These are phyloP conservation scores for Aspidoscelis tigris DNA, from an alignment of 2,113 vertebrate species.

Conservation along the genomic window DNA sequence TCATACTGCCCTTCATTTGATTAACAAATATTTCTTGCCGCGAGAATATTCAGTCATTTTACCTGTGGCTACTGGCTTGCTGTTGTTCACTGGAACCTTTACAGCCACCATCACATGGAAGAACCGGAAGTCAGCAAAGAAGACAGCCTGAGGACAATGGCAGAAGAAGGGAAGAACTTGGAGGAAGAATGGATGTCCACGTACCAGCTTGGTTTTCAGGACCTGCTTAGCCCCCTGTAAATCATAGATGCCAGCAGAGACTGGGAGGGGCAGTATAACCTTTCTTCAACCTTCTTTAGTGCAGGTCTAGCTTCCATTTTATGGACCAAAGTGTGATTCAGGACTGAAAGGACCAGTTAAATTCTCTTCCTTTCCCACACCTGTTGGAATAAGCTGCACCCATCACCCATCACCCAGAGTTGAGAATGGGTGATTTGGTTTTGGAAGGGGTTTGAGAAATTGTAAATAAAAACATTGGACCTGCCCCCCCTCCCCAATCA, in stretches of 20 bases:
- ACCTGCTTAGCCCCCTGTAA: constrained; percentile 26
- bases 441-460: no score
- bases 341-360: constrained; percentile 32
- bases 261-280: no score
- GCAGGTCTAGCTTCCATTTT: constrained; percentile 14
- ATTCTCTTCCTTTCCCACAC: rapidly evolving
- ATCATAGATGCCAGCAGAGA: background rate
- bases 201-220: background rate
- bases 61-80: constrained; percentile 81
- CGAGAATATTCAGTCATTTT: constrained; percentile 89
- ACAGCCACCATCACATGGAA: constrained; percentile 85
- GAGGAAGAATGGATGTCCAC: background rate
- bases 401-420: background rate
- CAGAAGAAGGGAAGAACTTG: background rate
- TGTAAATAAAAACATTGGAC: no score
- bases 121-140: constrained; percentile 83
- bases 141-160: constrained; percentile 76
- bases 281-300: background rate
- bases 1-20: constrained; percentile 82
- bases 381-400: background rate
- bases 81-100: constrained; percentile 77
- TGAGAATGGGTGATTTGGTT: no score
- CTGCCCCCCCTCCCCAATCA: no score
- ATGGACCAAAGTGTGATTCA: constrained; percentile 47
- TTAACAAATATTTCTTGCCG: constrained; percentile 91